These are phyloP conservation scores for Cydia strobilella DNA, from an alignment of 1,140 invertebrate genomes.

Conservation along the genomic window DNA sequence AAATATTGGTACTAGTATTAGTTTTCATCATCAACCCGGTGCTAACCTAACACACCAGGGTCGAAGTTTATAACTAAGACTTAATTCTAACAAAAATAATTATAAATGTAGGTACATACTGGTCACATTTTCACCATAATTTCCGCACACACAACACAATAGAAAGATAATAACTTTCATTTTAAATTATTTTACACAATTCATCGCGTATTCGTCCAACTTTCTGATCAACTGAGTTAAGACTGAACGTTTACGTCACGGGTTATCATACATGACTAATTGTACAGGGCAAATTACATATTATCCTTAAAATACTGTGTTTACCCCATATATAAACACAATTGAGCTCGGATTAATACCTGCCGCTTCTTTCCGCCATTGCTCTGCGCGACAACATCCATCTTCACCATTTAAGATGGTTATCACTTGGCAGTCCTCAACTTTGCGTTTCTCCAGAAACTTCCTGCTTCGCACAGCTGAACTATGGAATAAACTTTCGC, in stretches of 20 bases:
- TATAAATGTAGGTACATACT: not conserved
- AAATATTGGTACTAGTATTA: too few relatives aligned
- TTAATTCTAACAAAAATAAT: not conserved
- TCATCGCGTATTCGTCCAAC: not conserved
- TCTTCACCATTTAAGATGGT: too few relatives aligned
- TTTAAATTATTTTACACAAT: not conserved
- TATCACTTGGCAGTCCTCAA: too few relatives aligned
- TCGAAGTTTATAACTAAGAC: too few relatives aligned
- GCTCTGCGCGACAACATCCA: too few relatives aligned
- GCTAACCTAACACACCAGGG: too few relatives aligned
- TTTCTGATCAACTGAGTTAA: not conserved
- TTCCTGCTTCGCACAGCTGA: too few relatives aligned
- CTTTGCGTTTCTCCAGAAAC: too few relatives aligned
- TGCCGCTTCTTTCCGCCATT: too few relatives aligned
- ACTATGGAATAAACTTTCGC: too few relatives aligned
- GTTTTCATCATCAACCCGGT: too few relatives aligned
- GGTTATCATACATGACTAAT: not conserved
- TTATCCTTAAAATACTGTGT: constrained; percentile 1
- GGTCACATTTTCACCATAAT: not conserved
- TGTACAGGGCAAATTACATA: not conserved
- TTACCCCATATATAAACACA: not conserved
- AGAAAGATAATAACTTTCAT: not conserved
- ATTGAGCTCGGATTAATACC: not conserved
- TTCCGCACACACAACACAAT: not conserved
- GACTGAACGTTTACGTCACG: not conserved